Evolutionary conservation across 2,797 vertebrate genomes (phyloP).

Genomic region (Zalophus californianus): DNA sequence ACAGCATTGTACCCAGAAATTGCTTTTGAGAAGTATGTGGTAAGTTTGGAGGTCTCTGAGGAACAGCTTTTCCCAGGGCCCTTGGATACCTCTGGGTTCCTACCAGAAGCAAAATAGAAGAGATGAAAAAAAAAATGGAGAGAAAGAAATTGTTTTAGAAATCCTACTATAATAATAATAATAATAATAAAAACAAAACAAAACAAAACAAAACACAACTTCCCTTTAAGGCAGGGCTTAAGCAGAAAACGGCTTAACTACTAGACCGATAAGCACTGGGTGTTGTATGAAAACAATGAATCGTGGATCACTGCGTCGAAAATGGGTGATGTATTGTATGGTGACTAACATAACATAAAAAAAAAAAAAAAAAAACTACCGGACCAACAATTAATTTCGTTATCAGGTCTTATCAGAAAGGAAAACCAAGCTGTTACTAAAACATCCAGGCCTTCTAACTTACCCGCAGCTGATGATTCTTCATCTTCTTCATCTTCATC

Average conservation of each 20-base stretch:
- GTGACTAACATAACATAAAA: too few species aligned
- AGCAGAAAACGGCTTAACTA: not conserved
- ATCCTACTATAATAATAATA: not conserved
- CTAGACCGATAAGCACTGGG: not conserved
- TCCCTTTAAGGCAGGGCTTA: not conserved
- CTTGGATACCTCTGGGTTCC: slow-evolving; percentile 69
- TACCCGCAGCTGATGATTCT: slow-evolving; percentile 92
- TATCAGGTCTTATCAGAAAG: not conserved
- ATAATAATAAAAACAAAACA: not conserved
- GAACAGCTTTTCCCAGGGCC: slow-evolving; percentile 68
- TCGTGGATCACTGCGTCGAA: too few species aligned
- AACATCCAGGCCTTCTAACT: not conserved
- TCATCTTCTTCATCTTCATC: slow-evolving; percentile 94
- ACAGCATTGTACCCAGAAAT: slow-evolving; percentile 77
- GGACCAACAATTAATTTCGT: not conserved
- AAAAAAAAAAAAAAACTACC: not conserved
- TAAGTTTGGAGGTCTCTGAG: slow-evolving; percentile 67
- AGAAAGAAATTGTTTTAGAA: slow-evolving; percentile 46
- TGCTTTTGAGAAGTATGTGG: slow-evolving; percentile 74
- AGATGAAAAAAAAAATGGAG: not conserved
- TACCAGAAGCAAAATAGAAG: slow-evolving; percentile 72
- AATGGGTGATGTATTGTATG: too few species aligned
- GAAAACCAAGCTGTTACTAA: not conserved
- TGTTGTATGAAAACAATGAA: too few species aligned
- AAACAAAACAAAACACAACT: not conserved